These are phyloP conservation scores for Lepidurus couesii DNA, from an alignment of 1,140 invertebrate genomes.

Conservation along the genomic window DNA sequence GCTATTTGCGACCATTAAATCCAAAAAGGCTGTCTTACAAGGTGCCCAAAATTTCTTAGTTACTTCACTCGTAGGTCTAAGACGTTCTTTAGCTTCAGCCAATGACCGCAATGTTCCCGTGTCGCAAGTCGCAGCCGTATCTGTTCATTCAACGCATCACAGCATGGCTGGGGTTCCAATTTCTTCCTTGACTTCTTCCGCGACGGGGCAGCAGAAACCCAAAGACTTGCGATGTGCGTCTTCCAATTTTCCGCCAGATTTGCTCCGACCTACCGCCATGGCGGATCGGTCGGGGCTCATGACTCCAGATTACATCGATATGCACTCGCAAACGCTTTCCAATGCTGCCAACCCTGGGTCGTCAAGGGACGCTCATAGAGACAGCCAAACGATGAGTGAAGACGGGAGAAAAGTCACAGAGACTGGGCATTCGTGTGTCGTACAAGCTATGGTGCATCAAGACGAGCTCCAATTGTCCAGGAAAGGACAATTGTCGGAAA, in stretches of 20 bases:
- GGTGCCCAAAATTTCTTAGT: slow-evolving; percentile 31
- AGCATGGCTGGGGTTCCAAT: not conserved
- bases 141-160: not conserved
- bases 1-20: slow-evolving; percentile 32
- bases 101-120: not conserved
- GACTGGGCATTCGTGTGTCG: slow-evolving; percentile 30
- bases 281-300: not conserved
- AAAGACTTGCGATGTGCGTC: not conserved
- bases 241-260: slow-evolving; percentile 14
- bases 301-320: not conserved
- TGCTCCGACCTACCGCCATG: not conserved
- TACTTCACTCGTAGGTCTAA: slow-evolving; percentile 30
- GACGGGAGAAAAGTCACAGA: not conserved
- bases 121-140: not conserved
- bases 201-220: not conserved
- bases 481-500: not conserved
- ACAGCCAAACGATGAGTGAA: not conserved
- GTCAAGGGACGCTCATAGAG: not conserved
- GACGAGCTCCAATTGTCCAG: slow-evolving; percentile 1
- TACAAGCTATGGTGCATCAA: slow-evolving; percentile 34
- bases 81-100: slow-evolving; percentile 23
- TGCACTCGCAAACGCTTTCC: not conserved
- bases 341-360: not conserved
- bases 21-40: slow-evolving; percentile 29
- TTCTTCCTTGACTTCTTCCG: not conserved